A percentile compares a stretch with the other conserved stretches of the same genome.
Conservation (phyloP, 92 coral and sea anemone species). For the Epizoanthus rinbou region DNA sequence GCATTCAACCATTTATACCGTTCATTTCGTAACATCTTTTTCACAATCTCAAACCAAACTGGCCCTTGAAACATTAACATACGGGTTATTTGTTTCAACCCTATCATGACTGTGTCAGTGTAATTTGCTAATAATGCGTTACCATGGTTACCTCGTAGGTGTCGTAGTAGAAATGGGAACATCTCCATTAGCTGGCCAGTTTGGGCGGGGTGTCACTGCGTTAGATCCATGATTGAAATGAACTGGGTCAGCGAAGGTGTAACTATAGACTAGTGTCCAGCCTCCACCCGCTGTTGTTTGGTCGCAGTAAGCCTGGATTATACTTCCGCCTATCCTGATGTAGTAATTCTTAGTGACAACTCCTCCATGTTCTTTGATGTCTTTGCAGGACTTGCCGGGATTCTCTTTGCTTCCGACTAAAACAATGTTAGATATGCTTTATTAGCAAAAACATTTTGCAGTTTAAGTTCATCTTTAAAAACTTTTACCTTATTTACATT, state of each 20-base stretch:
- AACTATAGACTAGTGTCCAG: constrained; percentile 35
- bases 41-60: no score
- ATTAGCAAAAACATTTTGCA: no score
- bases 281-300: constrained; percentile 31
- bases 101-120: not conserved
- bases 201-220: constrained; percentile 34
- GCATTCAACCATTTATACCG: no score
- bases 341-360: constrained; percentile 13
- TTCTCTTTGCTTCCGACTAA: constrained; percentile 21
- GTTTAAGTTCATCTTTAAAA: no score
- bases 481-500: no score
- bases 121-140: not conserved
- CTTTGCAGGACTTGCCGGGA: constrained; percentile 28
- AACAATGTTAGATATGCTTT: not conserved
- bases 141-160: constrained; percentile 21
- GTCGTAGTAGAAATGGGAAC: constrained; percentile 1
- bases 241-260: constrained; percentile 27
- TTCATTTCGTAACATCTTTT: no score
- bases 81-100: no score
- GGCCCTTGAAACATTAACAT: no score
- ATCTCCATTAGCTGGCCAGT: constrained; percentile 30
- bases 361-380: constrained; percentile 11
- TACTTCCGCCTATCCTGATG: constrained; percentile 11
- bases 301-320: constrained; percentile 27
- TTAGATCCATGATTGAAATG: constrained; percentile 24